Conservation (phyloP, 2,797 vertebrate genomes). For the Dendrocincla tyrannina region DNA sequence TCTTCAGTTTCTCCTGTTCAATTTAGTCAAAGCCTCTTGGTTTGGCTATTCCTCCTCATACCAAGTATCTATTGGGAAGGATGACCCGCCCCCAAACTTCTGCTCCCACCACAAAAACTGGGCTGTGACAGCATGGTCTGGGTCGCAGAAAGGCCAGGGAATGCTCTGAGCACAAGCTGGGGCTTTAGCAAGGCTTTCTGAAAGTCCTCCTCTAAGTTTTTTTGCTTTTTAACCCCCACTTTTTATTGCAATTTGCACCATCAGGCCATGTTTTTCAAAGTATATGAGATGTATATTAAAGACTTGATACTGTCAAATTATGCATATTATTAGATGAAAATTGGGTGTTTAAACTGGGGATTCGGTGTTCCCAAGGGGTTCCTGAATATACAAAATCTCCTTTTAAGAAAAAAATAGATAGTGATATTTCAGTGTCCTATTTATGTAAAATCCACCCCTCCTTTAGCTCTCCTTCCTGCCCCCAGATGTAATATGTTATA, state of each 20-base stretch:
- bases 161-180: background rate
- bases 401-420: background rate
- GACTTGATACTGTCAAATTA: background rate
- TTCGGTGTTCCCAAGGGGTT: background rate
- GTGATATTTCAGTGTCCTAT: background rate
- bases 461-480: background rate
- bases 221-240: accelerated
- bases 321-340: background rate
- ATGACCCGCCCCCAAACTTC: background rate
- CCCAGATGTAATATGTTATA: background rate
- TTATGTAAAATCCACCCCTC: background rate
- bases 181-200: background rate
- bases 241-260: background rate
- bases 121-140: accelerated
- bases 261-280: background rate
- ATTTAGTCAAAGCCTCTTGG: background rate
- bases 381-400: background rate
- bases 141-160: background rate
- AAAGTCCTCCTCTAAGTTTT: background rate
- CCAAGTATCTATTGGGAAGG: accelerated
- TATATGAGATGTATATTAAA: background rate
- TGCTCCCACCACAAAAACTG: background rate
- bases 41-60: background rate
- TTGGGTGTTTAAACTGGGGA: background rate
- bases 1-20: background rate